Percentiles rank a stretch among this genome's conserved stretches.
These are phyloP conservation scores for Arenicola marina DNA, from an alignment of 2,888 invertebrate genomes.

Conservation along the genomic window DNA sequence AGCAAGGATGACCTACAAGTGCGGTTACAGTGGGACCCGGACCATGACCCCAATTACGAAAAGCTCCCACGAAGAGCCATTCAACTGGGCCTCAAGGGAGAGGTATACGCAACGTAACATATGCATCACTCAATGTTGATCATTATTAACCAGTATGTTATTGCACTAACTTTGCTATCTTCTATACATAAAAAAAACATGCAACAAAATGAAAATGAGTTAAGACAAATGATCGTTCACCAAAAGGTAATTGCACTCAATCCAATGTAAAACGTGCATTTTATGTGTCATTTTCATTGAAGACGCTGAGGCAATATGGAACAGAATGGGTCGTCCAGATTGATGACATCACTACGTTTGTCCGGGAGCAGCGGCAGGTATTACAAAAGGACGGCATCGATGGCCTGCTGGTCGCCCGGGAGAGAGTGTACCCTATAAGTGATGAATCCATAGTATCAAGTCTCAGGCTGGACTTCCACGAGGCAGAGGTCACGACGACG, in stretches of 20 bases:
- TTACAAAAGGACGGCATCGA: neutral
- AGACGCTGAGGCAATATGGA: neutral
- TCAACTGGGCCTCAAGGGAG: conserved; percentile 40
- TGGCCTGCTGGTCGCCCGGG: neutral
- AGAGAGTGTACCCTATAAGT: neutral
- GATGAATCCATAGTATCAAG: neutral
- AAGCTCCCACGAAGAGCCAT: conserved; percentile 40
- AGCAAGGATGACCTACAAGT: conserved; percentile 35
- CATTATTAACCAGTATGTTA: too few relatives aligned
- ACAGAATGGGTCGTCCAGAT: conserved; percentile 3
- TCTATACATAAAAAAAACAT: too few relatives aligned
- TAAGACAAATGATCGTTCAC: too few relatives aligned
- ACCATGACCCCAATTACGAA: conserved; percentile 39
- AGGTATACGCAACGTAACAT: too few relatives aligned
- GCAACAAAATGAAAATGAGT: too few relatives aligned
- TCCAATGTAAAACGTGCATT: too few relatives aligned
- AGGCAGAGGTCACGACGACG: too few relatives aligned
- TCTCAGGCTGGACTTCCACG: neutral
- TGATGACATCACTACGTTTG: conserved; percentile 6
- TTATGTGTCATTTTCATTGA: neutral
- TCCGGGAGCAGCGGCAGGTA: neutral
- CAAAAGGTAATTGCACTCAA: too few relatives aligned
- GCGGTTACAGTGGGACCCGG: conserved; percentile 55
- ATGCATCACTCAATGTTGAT: too few relatives aligned
- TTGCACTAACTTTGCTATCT: too few relatives aligned